These are phyloP conservation scores for Phataginus tetradactyla DNA, from an alignment of 2,797 vertebrate genomes.

Conservation along the genomic window DNA sequence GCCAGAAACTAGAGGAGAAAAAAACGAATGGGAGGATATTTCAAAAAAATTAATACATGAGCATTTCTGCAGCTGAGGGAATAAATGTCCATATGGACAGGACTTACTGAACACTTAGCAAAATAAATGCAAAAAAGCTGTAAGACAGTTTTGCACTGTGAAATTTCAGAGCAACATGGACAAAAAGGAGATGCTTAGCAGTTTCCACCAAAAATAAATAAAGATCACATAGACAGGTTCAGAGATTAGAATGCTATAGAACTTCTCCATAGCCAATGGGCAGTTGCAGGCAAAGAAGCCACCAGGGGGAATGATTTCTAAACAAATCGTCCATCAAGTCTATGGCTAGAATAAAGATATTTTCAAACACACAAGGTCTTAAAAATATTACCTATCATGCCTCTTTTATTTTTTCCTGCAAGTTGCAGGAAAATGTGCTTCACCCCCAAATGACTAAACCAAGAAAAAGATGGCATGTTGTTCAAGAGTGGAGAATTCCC, in stretches of 20 bases:
- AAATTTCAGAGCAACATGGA: background rate
- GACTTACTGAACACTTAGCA: background rate
- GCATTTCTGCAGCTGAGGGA: background rate
- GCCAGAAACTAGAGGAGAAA: background rate
- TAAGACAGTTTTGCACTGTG: background rate
- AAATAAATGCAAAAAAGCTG: background rate
- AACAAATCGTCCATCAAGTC: background rate
- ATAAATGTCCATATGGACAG: background rate
- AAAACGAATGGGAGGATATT: background rate
- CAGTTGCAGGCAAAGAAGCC: background rate
- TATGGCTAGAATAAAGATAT: background rate
- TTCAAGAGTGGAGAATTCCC: background rate
- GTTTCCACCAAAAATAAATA: background rate
- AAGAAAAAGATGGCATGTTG: background rate
- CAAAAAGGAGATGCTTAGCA: background rate
- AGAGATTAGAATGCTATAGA: background rate
- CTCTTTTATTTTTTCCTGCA: background rate
- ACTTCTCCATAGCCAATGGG: background rate
- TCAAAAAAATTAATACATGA: background rate
- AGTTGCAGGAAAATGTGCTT: background rate
- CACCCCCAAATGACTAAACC: background rate
- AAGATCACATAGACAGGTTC: background rate
- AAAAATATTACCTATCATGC: background rate
- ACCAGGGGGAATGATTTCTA: background rate
- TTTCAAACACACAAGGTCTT: background rate